Percentiles rank a stretch among this genome's conserved stretches.
Evolutionary conservation across 2,113 vertebrate species (phyloP).

Genomic region (Psettodes erumei): DNA sequence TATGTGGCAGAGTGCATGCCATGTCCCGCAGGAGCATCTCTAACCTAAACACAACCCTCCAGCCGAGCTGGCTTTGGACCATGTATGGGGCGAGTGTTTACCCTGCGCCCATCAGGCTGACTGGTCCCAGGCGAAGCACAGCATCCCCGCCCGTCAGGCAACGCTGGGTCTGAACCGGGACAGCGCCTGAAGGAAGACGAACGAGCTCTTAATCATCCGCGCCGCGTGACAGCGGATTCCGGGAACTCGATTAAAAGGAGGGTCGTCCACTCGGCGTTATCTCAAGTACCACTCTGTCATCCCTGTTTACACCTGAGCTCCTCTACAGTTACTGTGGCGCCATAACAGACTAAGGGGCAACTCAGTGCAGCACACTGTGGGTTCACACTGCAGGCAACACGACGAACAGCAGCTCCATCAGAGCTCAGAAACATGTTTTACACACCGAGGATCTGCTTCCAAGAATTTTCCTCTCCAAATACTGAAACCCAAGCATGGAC

Average conservation of each 20-base stretch:
- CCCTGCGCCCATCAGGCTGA: slow-evolving; percentile 51
- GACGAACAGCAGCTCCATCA: too few relatives aligned
- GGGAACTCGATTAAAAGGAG: slow-evolving; percentile 35
- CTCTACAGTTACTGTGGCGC: not conserved
- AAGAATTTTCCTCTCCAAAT: too few relatives aligned
- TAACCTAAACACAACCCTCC: slow-evolving; percentile 63
- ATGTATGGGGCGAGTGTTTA: slow-evolving; percentile 74
- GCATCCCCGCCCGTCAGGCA: slow-evolving; percentile 7
- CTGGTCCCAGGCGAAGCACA: slow-evolving; percentile 48
- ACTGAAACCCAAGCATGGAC: not conserved
- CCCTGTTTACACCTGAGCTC: slow-evolving; percentile 2
- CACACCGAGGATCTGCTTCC: not conserved
- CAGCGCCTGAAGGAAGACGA: not conserved
- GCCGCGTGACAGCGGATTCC: slow-evolving; percentile 6
- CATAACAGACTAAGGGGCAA: not conserved
- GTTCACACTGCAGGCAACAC: slow-evolving; percentile 16
- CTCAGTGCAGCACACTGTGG: not conserved
- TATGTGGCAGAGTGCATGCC: slow-evolving; percentile 58
- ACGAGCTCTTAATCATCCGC: slow-evolving; percentile 21
- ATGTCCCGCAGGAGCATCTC: slow-evolving; percentile 43
- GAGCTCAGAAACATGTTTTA: not conserved
- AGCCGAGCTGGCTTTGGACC: slow-evolving; percentile 51
- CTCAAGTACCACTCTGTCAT: slow-evolving; percentile 19
- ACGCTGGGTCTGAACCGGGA: not conserved
- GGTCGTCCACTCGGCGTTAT: slow-evolving; percentile 14